Conservation (phyloP, 2,888 invertebrate genomes). For the Trimorus sp. region DNA sequence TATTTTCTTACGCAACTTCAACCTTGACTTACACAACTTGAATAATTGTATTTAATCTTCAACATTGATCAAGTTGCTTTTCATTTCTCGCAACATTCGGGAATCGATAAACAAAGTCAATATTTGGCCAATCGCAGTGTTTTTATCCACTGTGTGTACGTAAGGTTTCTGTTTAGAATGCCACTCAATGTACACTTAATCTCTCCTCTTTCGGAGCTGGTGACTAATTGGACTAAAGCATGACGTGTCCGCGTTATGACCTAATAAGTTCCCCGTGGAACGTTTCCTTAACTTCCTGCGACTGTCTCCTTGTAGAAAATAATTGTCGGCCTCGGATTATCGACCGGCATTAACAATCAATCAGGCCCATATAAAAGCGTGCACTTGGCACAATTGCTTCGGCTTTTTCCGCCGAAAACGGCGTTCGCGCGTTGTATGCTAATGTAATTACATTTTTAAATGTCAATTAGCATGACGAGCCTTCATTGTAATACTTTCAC, state of each 20-base stretch:
- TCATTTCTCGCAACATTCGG: too few relatives aligned
- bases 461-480: slow-evolving; percentile 37
- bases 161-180: slow-evolving; percentile 50
- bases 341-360: too few relatives aligned
- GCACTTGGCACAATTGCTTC: slow-evolving; percentile 16
- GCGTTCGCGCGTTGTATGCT: slow-evolving; percentile 9
- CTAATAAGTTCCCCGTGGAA: slow-evolving; percentile 29
- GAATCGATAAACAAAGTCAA: not conserved
- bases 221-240: slow-evolving; percentile 53
- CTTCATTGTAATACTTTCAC: slow-evolving; percentile 42
- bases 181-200: slow-evolving; percentile 44
- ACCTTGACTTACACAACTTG: too few relatives aligned
- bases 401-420: slow-evolving; percentile 3
- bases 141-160: slow-evolving; percentile 20
- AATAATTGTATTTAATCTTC: too few relatives aligned
- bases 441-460: slow-evolving; percentile 45
- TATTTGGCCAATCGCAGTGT: slow-evolving; percentile 41
- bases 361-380: not conserved
- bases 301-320: too few relatives aligned
- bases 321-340: not conserved
- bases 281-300: slow-evolving; percentile 8
- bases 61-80: too few relatives aligned
- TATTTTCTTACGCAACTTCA: too few relatives aligned
- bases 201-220: slow-evolving; percentile 29
- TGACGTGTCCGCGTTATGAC: slow-evolving; percentile 27